A percentile compares a stretch with the other conserved stretches of the same genome.
Evolutionary conservation across 2,797 vertebrate species (phyloP).

Genomic region (Chaenodraco wilsoni): DNA sequence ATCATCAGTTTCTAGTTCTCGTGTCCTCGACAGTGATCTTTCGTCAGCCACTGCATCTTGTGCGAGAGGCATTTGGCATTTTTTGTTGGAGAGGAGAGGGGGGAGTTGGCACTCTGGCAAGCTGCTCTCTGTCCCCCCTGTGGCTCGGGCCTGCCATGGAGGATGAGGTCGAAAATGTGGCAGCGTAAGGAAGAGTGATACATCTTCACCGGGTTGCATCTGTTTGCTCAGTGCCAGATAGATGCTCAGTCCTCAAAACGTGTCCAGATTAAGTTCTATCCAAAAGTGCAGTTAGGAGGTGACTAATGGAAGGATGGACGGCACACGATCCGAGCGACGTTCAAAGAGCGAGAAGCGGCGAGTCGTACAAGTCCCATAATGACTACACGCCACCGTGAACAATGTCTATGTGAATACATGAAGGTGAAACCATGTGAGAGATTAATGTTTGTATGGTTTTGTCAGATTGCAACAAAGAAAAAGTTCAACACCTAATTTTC

Average conservation of each 20-base stretch:
- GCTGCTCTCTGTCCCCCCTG: slow-evolving; percentile 57
- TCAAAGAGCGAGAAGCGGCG: slow-evolving; percentile 51
- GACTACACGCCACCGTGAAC: slow-evolving; percentile 48
- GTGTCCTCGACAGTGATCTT: slow-evolving; percentile 43
- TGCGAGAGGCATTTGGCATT: slow-evolving; percentile 75
- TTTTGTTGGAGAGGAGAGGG: slow-evolving; percentile 51
- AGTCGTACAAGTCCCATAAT: slow-evolving; percentile 45
- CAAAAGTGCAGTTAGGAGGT: slow-evolving; percentile 72
- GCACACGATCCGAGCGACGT: slow-evolving; percentile 40
- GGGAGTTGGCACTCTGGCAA: slow-evolving; percentile 71
- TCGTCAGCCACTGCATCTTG: slow-evolving; percentile 52
- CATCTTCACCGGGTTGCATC: slow-evolving; percentile 37
- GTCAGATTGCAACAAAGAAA: slow-evolving; percentile 46
- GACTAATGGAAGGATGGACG: slow-evolving; percentile 61
- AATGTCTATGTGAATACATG: slow-evolving; percentile 56
- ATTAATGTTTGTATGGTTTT: slow-evolving; percentile 51
- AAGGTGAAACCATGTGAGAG: slow-evolving; percentile 57
- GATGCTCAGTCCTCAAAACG: slow-evolving; percentile 52
- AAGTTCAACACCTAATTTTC: slow-evolving; percentile 47
- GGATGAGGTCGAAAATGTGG: slow-evolving; percentile 29
- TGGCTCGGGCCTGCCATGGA: slow-evolving; percentile 39
- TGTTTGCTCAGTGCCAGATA: slow-evolving; percentile 46
- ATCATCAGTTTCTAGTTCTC: slow-evolving; percentile 38
- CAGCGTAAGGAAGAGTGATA: slow-evolving; percentile 21
- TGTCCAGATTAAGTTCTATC: slow-evolving; percentile 53